Evolutionary conservation across 2,888 invertebrate genomes (phyloP).

Genomic region (Apotomis betuletana): DNA sequence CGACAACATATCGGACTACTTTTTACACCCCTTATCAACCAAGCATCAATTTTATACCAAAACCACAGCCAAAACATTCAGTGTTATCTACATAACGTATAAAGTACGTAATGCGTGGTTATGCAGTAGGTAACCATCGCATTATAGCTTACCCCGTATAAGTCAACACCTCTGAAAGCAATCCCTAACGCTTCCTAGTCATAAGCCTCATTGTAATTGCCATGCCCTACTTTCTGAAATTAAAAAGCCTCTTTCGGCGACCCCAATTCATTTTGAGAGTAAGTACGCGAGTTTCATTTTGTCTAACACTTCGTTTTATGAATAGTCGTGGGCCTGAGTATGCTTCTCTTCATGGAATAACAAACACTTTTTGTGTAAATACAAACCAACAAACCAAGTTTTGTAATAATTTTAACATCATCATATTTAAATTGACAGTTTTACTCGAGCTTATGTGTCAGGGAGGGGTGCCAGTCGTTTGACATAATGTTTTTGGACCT

Average conservation of each 20-base stretch:
- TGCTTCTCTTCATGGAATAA: not conserved
- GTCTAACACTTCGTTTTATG: conserved; percentile 26
- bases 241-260: conserved; percentile 38
- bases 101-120: not conserved
- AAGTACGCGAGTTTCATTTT: conserved; percentile 33
- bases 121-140: not conserved
- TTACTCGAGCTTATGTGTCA: no score
- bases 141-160: not conserved
- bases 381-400: not conserved
- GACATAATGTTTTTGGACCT: no score
- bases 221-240: conserved; percentile 39
- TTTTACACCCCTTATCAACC: no score
- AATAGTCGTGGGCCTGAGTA: conserved; percentile 18
- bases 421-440: no score
- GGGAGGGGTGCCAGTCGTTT: no score
- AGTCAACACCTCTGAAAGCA: conserved; percentile 20
- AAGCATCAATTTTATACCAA: no score
- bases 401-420: not conserved
- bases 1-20: no score
- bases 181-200: conserved; percentile 20
- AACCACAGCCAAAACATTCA: not conserved
- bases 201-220: conserved; percentile 36
- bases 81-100: not conserved
- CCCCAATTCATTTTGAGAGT: conserved; percentile 36
- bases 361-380: not conserved